Conservation (phyloP, 2,888 invertebrate genomes). For the Pinctada fucata region DNA sequence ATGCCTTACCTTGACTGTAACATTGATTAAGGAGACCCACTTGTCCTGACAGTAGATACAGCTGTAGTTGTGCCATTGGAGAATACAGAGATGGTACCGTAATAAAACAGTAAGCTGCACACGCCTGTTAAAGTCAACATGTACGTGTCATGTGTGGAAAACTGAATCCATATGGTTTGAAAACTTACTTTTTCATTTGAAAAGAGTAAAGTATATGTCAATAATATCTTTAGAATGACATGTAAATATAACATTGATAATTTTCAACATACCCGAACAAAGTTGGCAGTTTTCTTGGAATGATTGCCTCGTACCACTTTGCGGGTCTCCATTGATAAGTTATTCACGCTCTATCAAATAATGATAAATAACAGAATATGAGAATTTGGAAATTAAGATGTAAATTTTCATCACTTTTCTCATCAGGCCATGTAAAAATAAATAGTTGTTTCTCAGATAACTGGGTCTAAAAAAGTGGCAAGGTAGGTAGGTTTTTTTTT, state of each 20-base stretch:
- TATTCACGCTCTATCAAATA: constrained; percentile 85
- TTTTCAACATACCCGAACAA: constrained; percentile 82
- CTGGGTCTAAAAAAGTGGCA: too few species aligned
- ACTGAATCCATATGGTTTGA: too few species aligned
- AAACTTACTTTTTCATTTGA: too few species aligned
- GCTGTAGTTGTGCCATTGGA: constrained; percentile 86
- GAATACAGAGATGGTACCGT: constrained; percentile 95
- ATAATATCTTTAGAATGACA: too few species aligned
- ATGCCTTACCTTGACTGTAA: constrained; percentile 85
- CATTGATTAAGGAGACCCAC: constrained; percentile 93
- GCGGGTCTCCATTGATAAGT: constrained; percentile 82
- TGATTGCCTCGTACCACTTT: constrained; percentile 85
- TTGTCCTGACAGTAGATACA: constrained; percentile 92
- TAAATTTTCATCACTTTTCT: too few species aligned
- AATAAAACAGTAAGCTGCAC: constrained; percentile 96
- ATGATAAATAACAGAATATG: too few species aligned
- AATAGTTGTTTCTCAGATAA: too few species aligned
- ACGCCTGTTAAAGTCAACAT: constrained; percentile 80
- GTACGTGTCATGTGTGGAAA: too few species aligned
- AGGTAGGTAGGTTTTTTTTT: too few species aligned
- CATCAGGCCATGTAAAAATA: too few species aligned
- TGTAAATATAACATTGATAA: neutral
- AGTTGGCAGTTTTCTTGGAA: constrained; percentile 88
- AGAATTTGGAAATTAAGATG: too few species aligned
- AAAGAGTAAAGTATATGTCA: too few species aligned